Conservation (phyloP, 2,888 invertebrate genomes). For the Cordilura impudica region DNA sequence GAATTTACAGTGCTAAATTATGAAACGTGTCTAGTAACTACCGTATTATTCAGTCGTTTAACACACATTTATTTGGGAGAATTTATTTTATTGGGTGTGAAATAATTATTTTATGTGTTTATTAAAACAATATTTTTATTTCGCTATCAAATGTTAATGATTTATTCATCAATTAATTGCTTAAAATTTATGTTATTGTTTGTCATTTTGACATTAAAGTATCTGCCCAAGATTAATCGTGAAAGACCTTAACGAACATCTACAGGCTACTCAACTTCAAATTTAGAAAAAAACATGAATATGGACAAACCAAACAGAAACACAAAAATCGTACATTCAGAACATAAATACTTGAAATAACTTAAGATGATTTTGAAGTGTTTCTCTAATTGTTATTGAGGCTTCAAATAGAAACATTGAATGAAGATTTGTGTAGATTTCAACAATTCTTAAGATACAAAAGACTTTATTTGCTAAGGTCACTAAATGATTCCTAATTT, state of each 20-base stretch:
- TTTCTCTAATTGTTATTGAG: neutral
- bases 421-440: neutral
- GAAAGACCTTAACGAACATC: slow-evolving; percentile 26
- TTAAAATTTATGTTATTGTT: neutral
- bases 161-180: neutral
- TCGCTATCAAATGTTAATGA: neutral
- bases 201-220: slow-evolving; percentile 5
- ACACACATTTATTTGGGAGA: neutral
- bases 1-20: neutral
- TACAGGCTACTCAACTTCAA: slow-evolving; percentile 17
- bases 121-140: neutral
- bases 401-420: neutral
- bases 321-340: neutral
- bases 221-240: neutral
- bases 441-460: neutral
- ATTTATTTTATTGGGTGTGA: neutral
- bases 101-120: no score
- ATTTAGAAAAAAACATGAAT: neutral
- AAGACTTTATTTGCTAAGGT: neutral
- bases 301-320: neutral
- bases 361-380: neutral
- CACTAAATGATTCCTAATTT: slow-evolving; percentile 11
- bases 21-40: neutral
- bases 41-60: neutral
- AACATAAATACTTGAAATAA: neutral